These are phyloP conservation scores for Campoplex capitator DNA, from an alignment of 2,888 invertebrate species.

Conservation along the genomic window DNA sequence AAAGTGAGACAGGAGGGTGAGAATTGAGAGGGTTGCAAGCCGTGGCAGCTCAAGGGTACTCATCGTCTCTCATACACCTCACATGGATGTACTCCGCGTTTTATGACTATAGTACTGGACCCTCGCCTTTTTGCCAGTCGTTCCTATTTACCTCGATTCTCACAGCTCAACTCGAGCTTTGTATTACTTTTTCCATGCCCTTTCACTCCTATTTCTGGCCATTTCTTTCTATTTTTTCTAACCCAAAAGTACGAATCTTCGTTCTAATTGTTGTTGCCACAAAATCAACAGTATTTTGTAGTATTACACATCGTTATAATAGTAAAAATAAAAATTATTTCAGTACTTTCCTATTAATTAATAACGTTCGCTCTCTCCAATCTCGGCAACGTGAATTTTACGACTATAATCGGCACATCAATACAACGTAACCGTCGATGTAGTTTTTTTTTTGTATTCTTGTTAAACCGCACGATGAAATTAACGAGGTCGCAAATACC, in stretches of 20 bases:
- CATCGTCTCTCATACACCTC: constrained; percentile 61
- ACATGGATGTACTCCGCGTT: constrained; percentile 50
- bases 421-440: not conserved
- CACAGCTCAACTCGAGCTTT: constrained; percentile 49
- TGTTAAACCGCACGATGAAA: constrained; percentile 25
- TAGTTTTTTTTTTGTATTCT: not conserved
- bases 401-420: not conserved
- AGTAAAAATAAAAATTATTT: not conserved
- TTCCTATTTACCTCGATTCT: constrained; percentile 66
- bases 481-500: constrained; percentile 57
- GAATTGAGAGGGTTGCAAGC: constrained; percentile 64
- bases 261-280: not conserved
- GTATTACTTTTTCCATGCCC: constrained; percentile 20
- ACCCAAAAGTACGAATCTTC: not conserved
- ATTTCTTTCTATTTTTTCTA: constrained; percentile 11
- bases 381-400: not conserved
- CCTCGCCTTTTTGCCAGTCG: constrained; percentile 48
- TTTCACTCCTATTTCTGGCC: constrained; percentile 14
- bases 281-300: not conserved
- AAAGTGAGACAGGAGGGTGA: constrained; percentile 54
- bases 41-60: constrained; percentile 67
- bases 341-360: not conserved
- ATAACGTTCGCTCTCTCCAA: not conserved
- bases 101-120: constrained; percentile 23
- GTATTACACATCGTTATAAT: too few relatives aligned